Conservation (phyloP, 2,888 invertebrate genomes). For the Cerastoderma edule region DNA sequence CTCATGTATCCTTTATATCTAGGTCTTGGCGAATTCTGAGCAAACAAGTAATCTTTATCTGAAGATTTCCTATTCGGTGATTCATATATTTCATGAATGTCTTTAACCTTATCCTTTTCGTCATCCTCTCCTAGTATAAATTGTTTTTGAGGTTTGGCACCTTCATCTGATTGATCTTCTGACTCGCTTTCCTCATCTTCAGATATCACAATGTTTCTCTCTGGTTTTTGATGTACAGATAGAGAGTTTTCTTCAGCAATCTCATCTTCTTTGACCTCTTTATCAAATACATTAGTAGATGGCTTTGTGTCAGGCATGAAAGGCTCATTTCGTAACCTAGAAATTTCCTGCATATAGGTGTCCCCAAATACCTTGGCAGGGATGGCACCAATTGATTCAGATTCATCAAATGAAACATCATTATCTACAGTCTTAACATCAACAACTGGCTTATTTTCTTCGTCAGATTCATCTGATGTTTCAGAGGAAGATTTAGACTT, state of each 20-base stretch:
- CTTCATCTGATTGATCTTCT: constrained; percentile 33
- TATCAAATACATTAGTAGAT: constrained; percentile 29
- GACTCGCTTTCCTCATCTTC: constrained; percentile 32
- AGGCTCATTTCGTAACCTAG: constrained; percentile 38
- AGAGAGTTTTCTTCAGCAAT: constrained; percentile 18
- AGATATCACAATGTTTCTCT: constrained; percentile 37
- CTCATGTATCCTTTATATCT: constrained; percentile 31
- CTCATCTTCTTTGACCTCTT: constrained; percentile 30
- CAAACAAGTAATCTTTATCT: constrained; percentile 43
- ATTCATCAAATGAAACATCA: constrained; percentile 80
- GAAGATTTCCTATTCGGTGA: constrained; percentile 34
- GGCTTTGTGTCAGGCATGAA: constrained; percentile 12
- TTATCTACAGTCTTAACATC: constrained; percentile 26
- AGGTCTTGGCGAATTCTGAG: constrained; percentile 49
- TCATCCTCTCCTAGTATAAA: constrained; percentile 29
- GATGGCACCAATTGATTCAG: constrained; percentile 55
- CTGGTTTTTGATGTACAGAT: constrained; percentile 22
- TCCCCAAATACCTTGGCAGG: constrained; percentile 55
- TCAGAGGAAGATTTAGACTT: constrained; percentile 28
- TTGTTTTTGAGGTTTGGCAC: constrained; percentile 35
- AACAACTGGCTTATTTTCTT: constrained; percentile 85
- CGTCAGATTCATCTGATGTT: constrained; percentile 23
- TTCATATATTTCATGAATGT: constrained; percentile 84
- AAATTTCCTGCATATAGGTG: constrained; percentile 53
- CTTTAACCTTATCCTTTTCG: constrained; percentile 67